These are phyloP conservation scores for Xanthia icteritia DNA, from an alignment of 2,888 invertebrate species.

Conservation along the genomic window DNA sequence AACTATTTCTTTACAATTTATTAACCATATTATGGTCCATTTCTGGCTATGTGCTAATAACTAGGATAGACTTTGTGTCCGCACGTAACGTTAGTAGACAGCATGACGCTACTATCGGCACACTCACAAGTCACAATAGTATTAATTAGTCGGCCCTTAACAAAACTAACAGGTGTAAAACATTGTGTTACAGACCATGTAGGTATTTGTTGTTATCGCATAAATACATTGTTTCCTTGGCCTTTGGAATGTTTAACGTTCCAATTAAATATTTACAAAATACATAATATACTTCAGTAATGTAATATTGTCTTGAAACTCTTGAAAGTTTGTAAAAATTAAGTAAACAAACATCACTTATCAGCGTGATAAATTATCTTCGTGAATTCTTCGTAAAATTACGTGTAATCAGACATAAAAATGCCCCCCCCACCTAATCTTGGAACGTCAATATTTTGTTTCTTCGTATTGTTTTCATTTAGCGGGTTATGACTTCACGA, in stretches of 20 bases:
- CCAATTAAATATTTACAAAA: background rate
- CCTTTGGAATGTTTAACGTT: background rate
- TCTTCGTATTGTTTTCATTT: conserved; percentile 3
- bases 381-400: conserved; percentile 12
- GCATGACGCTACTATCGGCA: background rate
- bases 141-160: background rate
- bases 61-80: background rate
- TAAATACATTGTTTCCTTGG: conserved; percentile 2
- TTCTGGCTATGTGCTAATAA: background rate
- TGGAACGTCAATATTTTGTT: conserved; percentile 41
- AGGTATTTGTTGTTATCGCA: background rate
- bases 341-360: conserved; percentile 48
- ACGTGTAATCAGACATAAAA: conserved; percentile 34
- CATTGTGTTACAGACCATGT: background rate
- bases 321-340: conserved; percentile 10
- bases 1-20: background rate
- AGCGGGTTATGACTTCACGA: conserved; percentile 3
- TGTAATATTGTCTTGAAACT: background rate
- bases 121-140: background rate
- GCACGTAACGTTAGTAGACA: background rate
- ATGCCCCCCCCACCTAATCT: conserved; percentile 26
- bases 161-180: background rate
- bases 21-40: background rate
- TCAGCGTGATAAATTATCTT: conserved; percentile 25
- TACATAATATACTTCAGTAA: background rate